A percentile compares a stretch with the other conserved stretches of the same genome.
Conservation (phyloP, 2,797 vertebrate genomes). For the Cyprinella venusta region DNA sequence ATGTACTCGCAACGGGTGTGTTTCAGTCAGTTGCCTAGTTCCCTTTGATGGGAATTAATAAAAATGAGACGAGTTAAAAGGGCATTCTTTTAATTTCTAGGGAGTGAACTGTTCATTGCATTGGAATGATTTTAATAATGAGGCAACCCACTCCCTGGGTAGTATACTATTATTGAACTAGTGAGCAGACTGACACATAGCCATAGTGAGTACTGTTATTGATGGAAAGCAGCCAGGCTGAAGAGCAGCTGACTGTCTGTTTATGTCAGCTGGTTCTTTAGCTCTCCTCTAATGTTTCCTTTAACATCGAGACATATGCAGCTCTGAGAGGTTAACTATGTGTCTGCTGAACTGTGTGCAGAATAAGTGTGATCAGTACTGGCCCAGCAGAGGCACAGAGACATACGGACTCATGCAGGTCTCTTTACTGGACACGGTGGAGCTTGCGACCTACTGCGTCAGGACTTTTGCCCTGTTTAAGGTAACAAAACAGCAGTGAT, state of each 20-base stretch:
- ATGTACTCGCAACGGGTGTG: conserved; percentile 25
- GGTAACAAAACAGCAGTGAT: conserved; percentile 72
- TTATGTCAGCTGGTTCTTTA: conserved; percentile 41
- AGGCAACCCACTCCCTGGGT: neutral
- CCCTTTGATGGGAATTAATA: neutral
- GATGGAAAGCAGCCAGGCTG: conserved; percentile 26
- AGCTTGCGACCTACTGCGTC: conserved; percentile 95
- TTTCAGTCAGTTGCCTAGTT: conserved; percentile 28
- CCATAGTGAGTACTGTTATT: neutral
- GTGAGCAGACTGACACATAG: conserved; percentile 3
- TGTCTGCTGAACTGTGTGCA: conserved; percentile 64
- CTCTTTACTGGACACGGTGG: conserved; percentile 93
- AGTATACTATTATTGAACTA: neutral
- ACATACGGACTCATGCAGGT: conserved; percentile 96
- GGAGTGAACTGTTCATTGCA: neutral
- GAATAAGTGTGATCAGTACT: conserved; percentile 99
- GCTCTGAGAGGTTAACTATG: conserved; percentile 18
- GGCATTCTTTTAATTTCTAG: neutral
- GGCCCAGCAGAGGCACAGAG: conserved; percentile 96
- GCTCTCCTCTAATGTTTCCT: conserved; percentile 14
- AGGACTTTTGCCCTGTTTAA: conserved; percentile 97
- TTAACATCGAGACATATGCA: conserved; percentile 5
- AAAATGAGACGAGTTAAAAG: neutral
- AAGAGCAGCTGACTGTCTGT: conserved; percentile 34
- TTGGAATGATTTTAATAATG: neutral